Percentiles rank a stretch among this genome's conserved stretches.
phyloP scores from a whole-genome alignment of 2,888 invertebrate species.

The Drosophila emarginata region DNA sequence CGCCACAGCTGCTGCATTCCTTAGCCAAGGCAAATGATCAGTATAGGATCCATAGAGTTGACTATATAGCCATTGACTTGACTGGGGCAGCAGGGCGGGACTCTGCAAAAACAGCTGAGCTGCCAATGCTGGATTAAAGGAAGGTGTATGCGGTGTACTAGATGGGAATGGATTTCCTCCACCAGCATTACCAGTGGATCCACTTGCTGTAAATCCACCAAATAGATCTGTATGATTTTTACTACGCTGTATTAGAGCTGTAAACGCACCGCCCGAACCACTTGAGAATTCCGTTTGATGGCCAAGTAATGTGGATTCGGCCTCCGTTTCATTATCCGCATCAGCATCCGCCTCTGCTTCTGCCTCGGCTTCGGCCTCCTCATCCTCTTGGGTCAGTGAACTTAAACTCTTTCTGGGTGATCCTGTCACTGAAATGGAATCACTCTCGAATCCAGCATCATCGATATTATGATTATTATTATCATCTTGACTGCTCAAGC shows the following conservation, averaged over 20 bases:
- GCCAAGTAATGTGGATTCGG: conserved; percentile 29
- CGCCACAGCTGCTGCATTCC: conserved; percentile 80
- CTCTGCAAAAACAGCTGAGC: conserved; percentile 90
- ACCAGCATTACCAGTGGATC: conserved; percentile 77
- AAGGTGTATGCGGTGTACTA: conserved; percentile 78
- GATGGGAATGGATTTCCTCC: conserved; percentile 81
- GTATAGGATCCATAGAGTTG: conserved; percentile 88
- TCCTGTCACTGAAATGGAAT: conserved; percentile 83
- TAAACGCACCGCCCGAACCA: conserved; percentile 80
- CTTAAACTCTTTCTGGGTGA: conserved; percentile 83
- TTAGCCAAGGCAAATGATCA: conserved; percentile 87
- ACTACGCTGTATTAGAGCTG: conserved; percentile 81
- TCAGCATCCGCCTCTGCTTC: conserved; percentile 50
- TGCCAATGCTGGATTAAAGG: conserved; percentile 85
- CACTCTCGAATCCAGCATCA: conserved; percentile 82
- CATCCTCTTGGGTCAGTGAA: conserved; percentile 82
- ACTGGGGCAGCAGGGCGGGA: conserved; percentile 87
- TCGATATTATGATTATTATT: conserved; percentile 82
- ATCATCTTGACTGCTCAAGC: conserved; percentile 74
- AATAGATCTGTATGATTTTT: conserved; percentile 81
- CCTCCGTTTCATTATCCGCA: conserved; percentile 34
- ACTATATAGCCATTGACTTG: conserved; percentile 90
- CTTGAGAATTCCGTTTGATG: conserved; percentile 46
- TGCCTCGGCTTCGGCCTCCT: conserved; percentile 59
- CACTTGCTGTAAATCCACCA: conserved; percentile 81